phyloP scores from a whole-genome alignment of 2,888 invertebrate genomes.

The Nemotelus nigrinus region DNA sequence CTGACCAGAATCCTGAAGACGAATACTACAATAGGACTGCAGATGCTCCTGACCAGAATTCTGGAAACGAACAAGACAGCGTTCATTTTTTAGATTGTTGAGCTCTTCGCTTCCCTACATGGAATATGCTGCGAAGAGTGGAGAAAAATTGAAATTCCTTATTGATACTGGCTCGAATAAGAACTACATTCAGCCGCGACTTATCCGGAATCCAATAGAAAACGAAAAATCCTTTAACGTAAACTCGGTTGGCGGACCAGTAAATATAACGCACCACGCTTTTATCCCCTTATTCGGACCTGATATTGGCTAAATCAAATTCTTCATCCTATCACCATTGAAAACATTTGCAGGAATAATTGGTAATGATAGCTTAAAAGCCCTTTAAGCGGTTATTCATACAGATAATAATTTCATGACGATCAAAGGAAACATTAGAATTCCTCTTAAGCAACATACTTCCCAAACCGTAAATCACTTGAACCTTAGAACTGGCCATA shows the following conservation, averaged over 20 bases:
- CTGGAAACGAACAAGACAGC: conserved; percentile 1
- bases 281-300: no score
- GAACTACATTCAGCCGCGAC: conserved; percentile 2
- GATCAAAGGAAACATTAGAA: neutral
- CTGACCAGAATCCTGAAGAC: no score
- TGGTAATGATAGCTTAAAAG: conserved; percentile 41
- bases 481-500: conserved; percentile 14
- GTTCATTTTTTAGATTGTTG: conserved; percentile 13
- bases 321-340: neutral
- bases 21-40: neutral
- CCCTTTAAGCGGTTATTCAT: conserved; percentile 18
- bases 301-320: conserved; percentile 24
- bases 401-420: conserved; percentile 34
- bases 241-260: neutral
- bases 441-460: neutral
- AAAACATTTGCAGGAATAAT: conserved; percentile 39
- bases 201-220: neutral
- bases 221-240: neutral
- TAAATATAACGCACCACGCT: neutral
- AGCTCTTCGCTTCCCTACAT: conserved; percentile 1
- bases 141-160: conserved; percentile 18
- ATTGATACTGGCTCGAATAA: conserved; percentile 18
- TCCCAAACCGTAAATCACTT: conserved; percentile 33
- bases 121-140: conserved; percentile 9
- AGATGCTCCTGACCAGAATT: neutral